Evolutionary conservation across 2,888 invertebrate genomes (phyloP), one percentile per base, ranked within the genome.

Genomic region (Andrena praecox): DNA sequence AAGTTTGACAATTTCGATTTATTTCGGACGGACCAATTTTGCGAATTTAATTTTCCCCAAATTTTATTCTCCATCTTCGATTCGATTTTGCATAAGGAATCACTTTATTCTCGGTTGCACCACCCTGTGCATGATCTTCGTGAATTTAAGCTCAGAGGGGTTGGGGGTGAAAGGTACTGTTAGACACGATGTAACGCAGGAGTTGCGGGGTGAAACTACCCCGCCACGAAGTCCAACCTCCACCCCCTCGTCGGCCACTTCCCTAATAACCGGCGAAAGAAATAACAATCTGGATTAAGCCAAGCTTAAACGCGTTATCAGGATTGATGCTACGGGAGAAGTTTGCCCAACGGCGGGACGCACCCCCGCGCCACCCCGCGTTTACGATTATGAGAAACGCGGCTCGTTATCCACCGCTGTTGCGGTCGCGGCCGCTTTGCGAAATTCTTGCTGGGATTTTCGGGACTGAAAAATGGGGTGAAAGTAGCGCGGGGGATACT

Each of bases 221-320:
- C 24, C 16, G 33, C n/a, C 12, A 12, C 33, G 67, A 31, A 52
- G 67, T 52, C 52, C 10, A 50, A n/a, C 12, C 48, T 5, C 67
- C 29, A 16, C 10, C 62, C 42, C 16, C 42, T 42, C 42, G 42
- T n/a, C n/a, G 10, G 42, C 6, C 27, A 66, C 48, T 67, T 59
- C 60, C 33, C 50, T 67, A 80, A 82, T 81, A 81, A 54, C 82
- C 68, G 52, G 10, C 50, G 71, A 82, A 82, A 82, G 82, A 82
- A 82, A 81, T 81, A 81, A 71, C 82, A 56, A 69, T 74, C 66
- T 67, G 74, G 66, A 81, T 82, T 75, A 80, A 82, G 62, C 62
- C 62, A 62, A 76, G 76, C 82, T 82, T 81, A 72, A 76, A 72
- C 66, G 56, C 63, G 76, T 82, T 82, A 82, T 81, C 59, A 31